Conservation (phyloP, 2,797 vertebrate species). For the Microctenopoma steveboyesi region DNA sequence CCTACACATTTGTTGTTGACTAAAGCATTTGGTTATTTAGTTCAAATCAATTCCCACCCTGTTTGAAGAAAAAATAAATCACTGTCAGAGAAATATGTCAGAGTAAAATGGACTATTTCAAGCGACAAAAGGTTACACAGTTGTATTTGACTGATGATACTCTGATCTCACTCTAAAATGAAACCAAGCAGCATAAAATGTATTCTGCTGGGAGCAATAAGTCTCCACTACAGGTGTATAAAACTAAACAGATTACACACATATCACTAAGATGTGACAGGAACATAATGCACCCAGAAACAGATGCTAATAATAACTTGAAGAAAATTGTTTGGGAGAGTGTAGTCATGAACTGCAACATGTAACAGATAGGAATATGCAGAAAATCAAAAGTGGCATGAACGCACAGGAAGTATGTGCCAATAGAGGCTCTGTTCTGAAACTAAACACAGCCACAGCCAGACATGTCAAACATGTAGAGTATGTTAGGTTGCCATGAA, state of each 20-base stretch:
- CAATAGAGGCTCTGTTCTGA: neutral
- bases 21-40: conserved; percentile 1
- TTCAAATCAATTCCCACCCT: conserved; percentile 10
- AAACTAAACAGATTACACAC: neutral
- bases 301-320: neutral
- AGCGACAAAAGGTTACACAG: conserved; percentile 7
- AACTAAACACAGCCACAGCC: neutral
- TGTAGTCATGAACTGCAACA: neutral
- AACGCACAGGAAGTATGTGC: no score
- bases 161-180: neutral
- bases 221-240: neutral
- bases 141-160: neutral
- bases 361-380: neutral
- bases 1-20: neutral
- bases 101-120: conserved; percentile 18
- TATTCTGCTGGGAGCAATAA: conserved; percentile 4
- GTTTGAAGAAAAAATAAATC: conserved; percentile 28
- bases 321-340: neutral
- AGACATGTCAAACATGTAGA: no score
- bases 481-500: no score
- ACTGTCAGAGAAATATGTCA: conserved; percentile 4
- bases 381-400: neutral
- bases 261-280: neutral
- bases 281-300: neutral
- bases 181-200: conserved; percentile 1